Percentiles rank a stretch among this genome's conserved stretches.
phyloP scores from a whole-genome alignment of 2,888 invertebrate species.

The Euplexia lucipara region DNA sequence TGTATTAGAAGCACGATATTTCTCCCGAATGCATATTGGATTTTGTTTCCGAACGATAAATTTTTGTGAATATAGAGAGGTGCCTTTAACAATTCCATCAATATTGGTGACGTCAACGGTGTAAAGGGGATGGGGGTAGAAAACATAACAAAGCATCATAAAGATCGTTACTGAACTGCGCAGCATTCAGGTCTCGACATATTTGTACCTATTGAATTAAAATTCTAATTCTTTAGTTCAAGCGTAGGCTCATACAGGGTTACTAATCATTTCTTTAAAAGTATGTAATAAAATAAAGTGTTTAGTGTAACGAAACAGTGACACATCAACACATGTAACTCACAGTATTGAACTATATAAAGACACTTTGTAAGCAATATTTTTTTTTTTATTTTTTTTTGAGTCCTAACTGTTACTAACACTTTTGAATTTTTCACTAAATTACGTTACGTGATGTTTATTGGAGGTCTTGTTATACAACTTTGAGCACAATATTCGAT shows the following conservation, averaged over 20 bases:
- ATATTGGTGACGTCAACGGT: conserved; percentile 41
- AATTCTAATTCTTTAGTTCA: no score
- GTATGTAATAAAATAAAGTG: no score
- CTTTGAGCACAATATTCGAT: background rate
- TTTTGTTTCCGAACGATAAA: conserved; percentile 54
- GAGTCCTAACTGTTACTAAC: no score
- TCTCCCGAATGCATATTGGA: conserved; percentile 43
- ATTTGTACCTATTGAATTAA: conserved; percentile 2
- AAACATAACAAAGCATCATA: conserved; percentile 28
- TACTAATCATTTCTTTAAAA: no score
- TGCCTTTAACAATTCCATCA: conserved; percentile 62
- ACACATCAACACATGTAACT: no score
- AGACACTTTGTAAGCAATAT: no score
- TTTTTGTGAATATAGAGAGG: conserved; percentile 51
- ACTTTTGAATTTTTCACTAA: no score
- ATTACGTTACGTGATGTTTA: background rate
- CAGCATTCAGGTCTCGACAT: background rate
- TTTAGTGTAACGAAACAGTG: no score
- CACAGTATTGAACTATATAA: no score
- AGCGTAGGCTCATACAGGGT: no score
- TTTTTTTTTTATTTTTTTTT: no score
- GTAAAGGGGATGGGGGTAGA: conserved; percentile 7
- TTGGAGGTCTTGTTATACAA: background rate
- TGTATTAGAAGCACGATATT: conserved; percentile 32
- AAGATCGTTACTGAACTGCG: conserved; percentile 13